These are phyloP conservation scores for Tragopan temminckii DNA, from an alignment of 2,797 vertebrate genomes.

Conservation along the genomic window DNA sequence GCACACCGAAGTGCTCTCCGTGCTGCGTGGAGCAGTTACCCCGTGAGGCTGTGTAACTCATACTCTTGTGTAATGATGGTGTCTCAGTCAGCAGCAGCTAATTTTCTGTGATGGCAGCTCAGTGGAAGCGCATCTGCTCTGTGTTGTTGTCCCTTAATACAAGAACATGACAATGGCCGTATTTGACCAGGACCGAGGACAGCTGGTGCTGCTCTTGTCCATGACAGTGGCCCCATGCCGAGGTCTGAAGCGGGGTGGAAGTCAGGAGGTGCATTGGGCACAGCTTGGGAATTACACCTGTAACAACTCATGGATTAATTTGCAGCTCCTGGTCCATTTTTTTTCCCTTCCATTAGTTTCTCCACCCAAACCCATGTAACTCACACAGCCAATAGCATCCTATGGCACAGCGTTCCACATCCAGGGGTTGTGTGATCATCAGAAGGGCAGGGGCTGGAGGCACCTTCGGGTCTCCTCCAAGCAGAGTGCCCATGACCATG, in stretches of 20 bases:
- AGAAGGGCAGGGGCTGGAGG: too few relatives aligned
- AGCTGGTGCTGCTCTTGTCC: rapidly evolving
- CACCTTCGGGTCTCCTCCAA: too few relatives aligned
- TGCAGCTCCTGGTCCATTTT: not conserved
- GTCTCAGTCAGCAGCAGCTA: not conserved
- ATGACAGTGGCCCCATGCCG: not conserved
- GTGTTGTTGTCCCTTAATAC: rapidly evolving
- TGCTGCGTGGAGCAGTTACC: rapidly evolving
- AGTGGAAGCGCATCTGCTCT: not conserved
- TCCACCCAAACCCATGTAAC: not conserved
- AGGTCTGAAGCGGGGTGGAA: too few relatives aligned
- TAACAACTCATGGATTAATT: not conserved
- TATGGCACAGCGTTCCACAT: not conserved
- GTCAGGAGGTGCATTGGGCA: too few relatives aligned
- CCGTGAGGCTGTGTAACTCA: rapidly evolving
- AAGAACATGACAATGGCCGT: rapidly evolving
- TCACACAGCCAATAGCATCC: rapidly evolving
- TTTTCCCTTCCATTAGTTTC: not conserved
- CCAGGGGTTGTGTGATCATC: rapidly evolving
- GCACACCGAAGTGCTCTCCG: rapidly evolving
- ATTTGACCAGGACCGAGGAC: not conserved
- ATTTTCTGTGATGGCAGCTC: not conserved
- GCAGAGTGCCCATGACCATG: not conserved
- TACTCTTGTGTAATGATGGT: rapidly evolving
- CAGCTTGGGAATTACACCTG: rapidly evolving